These are phyloP conservation scores for Poecilia gillii DNA, from an alignment of 2,797 vertebrate genomes.

Conservation along the genomic window DNA sequence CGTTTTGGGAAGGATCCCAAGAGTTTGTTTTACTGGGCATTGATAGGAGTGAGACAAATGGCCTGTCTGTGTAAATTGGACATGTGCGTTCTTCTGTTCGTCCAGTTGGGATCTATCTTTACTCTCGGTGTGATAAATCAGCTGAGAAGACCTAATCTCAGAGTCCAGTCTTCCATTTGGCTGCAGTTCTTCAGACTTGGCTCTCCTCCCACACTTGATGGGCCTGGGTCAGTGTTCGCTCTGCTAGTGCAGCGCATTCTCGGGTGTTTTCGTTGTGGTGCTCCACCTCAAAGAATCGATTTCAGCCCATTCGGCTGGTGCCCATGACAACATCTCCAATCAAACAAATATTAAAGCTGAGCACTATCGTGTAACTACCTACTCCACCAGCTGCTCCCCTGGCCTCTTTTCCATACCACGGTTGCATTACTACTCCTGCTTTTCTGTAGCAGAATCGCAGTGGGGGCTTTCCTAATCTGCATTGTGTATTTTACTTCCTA, in stretches of 20 bases:
- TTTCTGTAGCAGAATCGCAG: not conserved
- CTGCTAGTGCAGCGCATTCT: slow-evolving; percentile 42
- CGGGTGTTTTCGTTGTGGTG: slow-evolving; percentile 45
- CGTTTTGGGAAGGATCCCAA: slow-evolving; percentile 18
- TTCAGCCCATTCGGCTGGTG: slow-evolving; percentile 22
- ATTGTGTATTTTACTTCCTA: not conserved
- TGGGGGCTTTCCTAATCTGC: not conserved
- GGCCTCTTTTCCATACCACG: not conserved
- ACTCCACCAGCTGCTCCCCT: slow-evolving; percentile 49
- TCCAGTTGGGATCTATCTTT: slow-evolving; percentile 31
- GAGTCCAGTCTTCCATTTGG: slow-evolving; percentile 39
- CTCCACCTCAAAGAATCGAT: slow-evolving; percentile 56
- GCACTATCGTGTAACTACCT: slow-evolving; percentile 23
- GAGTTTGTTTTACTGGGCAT: slow-evolving; percentile 39
- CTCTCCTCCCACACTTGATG: slow-evolving; percentile 20
- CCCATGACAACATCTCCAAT: slow-evolving; percentile 44
- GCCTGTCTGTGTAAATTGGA: slow-evolving; percentile 26
- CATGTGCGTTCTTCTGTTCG: slow-evolving; percentile 12
- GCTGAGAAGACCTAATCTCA: slow-evolving; percentile 44
- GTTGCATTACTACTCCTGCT: slow-evolving; percentile 16
- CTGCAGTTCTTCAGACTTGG: slow-evolving; percentile 39
- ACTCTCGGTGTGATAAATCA: slow-evolving; percentile 52
- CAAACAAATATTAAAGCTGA: slow-evolving; percentile 31
- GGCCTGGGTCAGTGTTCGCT: slow-evolving; percentile 36
- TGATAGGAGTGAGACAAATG: slow-evolving; percentile 41